Evolutionary conservation across 2,797 vertebrate genomes (phyloP), one percentile per base, ranked within the genome.

Genomic region (Phylloscopus collybita): DNA sequence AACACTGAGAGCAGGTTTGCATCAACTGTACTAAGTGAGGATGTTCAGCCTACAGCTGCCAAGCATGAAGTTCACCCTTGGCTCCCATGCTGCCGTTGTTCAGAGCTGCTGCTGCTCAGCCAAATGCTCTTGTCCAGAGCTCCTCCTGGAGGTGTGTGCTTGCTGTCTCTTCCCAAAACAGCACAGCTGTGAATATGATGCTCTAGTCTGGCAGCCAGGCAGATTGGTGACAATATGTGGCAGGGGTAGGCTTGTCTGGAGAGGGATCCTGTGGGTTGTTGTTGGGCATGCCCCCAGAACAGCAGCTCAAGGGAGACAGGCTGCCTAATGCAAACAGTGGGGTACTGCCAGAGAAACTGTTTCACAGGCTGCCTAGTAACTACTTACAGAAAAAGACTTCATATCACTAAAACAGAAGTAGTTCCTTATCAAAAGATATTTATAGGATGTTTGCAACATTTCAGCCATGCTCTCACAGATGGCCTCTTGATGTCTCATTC

Each of bases 341-440:
- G 38, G 13, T 69, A 11, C 62, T 92, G 83, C 60, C 80, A 73
- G 56, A 49, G 59, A 88, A 83, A 61, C 66, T 50, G 80, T 53
- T 81, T 82, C 74, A 49, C 19, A 71, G 90, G 64, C 94, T 95
- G 93, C 83, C 80, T 95, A 45, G 92, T 87, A 86, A 84, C 86
- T 70, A 60, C 62, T 59, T 79, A 45, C 47, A 84, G 27, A 82
- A 94, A 94, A 93, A 92, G 51, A 42, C 22, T 93, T 79, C 25
- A 7, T 73, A 30, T 66, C 60, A 59, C 78, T 79, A 49, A 92
- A 90, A 22, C 59, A 75, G 61, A 91, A 66, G 44, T 50, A 51
- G 70, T 62, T 86, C 40, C 88, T 65, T 70, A 57, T 40, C 8
- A 5, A 62, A 62, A 73, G 53, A 30, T 86, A 76, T 94, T 92